A percentile compares a stretch with the other conserved stretches of the same genome.
These are phyloP conservation scores for Thera britannica DNA, from an alignment of 2,888 invertebrate genomes.

Conservation along the genomic window DNA sequence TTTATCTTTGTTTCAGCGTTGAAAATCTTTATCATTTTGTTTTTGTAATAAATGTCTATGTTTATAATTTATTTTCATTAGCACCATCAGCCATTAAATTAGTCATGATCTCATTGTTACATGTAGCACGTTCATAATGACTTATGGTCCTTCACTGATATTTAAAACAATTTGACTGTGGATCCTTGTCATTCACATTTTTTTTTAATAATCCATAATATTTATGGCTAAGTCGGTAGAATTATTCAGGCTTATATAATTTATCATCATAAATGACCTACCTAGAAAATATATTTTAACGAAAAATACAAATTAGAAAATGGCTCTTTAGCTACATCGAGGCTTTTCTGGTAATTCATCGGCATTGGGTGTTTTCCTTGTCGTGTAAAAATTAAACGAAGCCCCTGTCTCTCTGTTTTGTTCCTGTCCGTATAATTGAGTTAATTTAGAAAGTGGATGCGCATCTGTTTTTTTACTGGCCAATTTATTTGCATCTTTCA, in stretches of 20 bases:
- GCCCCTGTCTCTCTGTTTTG: conserved; percentile 3
- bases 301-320: background rate
- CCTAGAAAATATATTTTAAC: background rate
- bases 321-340: background rate
- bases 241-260: background rate
- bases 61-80: conserved; percentile 10
- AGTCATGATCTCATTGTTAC: conserved; percentile 7
- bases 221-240: background rate
- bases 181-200: background rate
- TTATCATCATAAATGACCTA: background rate
- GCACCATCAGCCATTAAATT: background rate
- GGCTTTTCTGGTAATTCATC: conserved; percentile 1
- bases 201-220: background rate
- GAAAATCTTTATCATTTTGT: conserved; percentile 17
- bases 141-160: background rate
- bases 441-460: conserved; percentile 31
- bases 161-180: background rate
- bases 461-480: conserved; percentile 42
- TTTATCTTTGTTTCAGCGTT: conserved; percentile 14
- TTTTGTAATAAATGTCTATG: conserved; percentile 6
- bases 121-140: conserved; percentile 1
- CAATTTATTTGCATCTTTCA: conserved; percentile 55
- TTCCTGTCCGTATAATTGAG: conserved; percentile 17
- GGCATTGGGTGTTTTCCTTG: conserved; percentile 18
- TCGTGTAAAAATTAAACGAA: too few species aligned